These are phyloP conservation scores for Zaprionus gabonicus DNA, from an alignment of 1,140 invertebrate species.

Conservation along the genomic window DNA sequence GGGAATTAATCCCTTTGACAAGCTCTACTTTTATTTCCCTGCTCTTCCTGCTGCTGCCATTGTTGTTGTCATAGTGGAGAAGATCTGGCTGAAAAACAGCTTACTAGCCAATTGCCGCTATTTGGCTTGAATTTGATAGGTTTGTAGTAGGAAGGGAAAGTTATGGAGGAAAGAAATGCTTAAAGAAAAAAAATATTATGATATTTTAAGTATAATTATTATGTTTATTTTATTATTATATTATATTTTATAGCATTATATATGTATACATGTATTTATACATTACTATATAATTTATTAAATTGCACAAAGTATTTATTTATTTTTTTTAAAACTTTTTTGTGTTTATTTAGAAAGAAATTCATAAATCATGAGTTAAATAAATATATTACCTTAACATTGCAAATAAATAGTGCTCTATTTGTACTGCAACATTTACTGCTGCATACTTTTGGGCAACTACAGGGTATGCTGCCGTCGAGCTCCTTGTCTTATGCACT, in stretches of 20 bases:
- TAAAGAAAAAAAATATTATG: too few relatives aligned
- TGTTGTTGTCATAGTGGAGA: background rate
- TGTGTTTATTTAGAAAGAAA: too few relatives aligned
- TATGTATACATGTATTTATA: constrained; percentile 4
- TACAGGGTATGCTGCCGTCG: constrained; percentile 12
- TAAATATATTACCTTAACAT: too few relatives aligned
- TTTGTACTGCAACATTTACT: too few relatives aligned
- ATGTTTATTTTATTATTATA: background rate
- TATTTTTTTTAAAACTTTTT: too few relatives aligned
- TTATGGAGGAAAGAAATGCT: constrained; percentile 1
- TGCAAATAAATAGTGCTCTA: too few relatives aligned
- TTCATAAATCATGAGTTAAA: too few relatives aligned
- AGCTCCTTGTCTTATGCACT: background rate
- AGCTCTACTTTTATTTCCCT: constrained; percentile 43
- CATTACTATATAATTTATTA: background rate
- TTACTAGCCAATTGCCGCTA: background rate
- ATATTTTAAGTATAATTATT: background rate
- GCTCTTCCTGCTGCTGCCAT: constrained; percentile 9
- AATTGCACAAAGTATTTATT: background rate
- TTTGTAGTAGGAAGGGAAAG: background rate
- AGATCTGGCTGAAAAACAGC: background rate
- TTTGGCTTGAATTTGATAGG: background rate
- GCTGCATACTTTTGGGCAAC: background rate
- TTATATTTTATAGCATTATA: background rate
- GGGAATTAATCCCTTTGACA: constrained; percentile 77